phyloP scores from a whole-genome alignment of 2,888 invertebrate genomes.

The Chironomus tentans region DNA sequence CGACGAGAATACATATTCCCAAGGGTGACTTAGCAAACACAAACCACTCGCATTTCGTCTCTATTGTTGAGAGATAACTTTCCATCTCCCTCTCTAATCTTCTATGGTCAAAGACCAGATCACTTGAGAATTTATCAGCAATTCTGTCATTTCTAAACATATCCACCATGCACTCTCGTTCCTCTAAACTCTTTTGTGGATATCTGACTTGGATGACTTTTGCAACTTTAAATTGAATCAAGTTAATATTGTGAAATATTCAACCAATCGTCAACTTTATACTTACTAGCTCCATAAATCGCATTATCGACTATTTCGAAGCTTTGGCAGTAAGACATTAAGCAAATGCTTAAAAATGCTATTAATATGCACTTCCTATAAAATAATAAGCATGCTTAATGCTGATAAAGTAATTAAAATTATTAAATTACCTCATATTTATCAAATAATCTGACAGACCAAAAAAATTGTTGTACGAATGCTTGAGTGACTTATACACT shows the following conservation, averaged over 20 bases:
- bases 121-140: neutral
- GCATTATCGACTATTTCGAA: neutral
- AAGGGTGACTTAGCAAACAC: neutral
- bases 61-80: neutral
- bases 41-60: neutral
- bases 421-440: neutral
- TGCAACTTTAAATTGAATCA: too few relatives aligned
- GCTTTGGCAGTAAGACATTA: neutral
- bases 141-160: neutral
- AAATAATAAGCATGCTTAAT: neutral
- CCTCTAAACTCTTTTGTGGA: neutral
- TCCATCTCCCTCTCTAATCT: neutral
- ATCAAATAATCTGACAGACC: too few relatives aligned
- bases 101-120: neutral
- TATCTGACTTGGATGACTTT: neutral
- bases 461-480: too few relatives aligned
- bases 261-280: too few relatives aligned
- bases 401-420: neutral
- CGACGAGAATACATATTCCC: neutral
- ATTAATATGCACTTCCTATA: neutral
- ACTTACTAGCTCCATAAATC: neutral
- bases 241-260: too few relatives aligned
- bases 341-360: neutral
- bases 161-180: neutral
- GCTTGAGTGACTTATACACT: too few relatives aligned